phyloP scores from a whole-genome alignment of 2,888 invertebrate genomes.

The Lasioglossum pauxillum region DNA sequence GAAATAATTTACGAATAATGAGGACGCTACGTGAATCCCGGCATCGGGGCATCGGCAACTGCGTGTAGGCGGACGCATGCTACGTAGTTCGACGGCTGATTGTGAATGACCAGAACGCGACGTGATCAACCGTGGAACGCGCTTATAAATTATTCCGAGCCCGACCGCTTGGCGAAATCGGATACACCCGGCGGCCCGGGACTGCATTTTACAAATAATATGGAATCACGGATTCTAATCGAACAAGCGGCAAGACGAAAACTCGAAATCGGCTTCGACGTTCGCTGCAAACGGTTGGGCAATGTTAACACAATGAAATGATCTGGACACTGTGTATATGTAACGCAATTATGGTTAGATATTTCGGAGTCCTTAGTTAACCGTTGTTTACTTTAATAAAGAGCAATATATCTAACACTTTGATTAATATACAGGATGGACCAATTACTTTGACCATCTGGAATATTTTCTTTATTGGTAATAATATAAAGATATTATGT shows the following conservation, averaged over 20 bases:
- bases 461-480: too few relatives aligned
- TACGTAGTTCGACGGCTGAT: conserved; percentile 67
- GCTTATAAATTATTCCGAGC: conserved; percentile 63
- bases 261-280: background rate
- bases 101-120: conserved; percentile 55
- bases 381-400: too few relatives aligned
- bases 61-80: conserved; percentile 39
- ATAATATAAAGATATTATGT: too few relatives aligned
- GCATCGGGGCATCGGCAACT: conserved; percentile 51
- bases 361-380: too few relatives aligned
- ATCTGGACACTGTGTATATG: too few relatives aligned
- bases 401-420: too few relatives aligned
- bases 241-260: background rate
- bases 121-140: conserved; percentile 68
- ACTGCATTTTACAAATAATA: conserved; percentile 27
- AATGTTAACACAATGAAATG: too few relatives aligned
- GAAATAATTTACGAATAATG: conserved; percentile 78
- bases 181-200: background rate
- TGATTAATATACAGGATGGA: too few relatives aligned
- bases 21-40: conserved; percentile 68
- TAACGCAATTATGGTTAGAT: too few relatives aligned
- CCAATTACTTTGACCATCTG: too few relatives aligned
- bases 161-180: conserved; percentile 34
- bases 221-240: background rate
- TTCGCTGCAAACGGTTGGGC: background rate